These are phyloP conservation scores for Sarcophaga caerulescens DNA, from an alignment of 2,888 invertebrate genomes.

Conservation along the genomic window DNA sequence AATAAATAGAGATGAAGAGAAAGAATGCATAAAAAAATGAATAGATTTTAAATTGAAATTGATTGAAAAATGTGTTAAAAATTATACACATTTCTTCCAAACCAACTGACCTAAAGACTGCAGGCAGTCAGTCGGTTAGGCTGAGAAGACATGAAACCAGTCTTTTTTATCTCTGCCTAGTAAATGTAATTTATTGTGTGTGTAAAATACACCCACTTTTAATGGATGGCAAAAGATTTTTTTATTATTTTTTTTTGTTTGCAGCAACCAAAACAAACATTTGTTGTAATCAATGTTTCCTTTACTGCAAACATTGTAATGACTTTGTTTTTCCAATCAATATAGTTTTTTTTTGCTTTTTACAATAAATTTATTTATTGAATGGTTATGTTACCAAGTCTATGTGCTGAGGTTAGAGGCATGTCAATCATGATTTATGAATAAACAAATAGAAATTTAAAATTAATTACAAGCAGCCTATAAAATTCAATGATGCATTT, in stretches of 20 bases:
- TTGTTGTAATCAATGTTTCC: conserved; percentile 15
- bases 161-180: background rate
- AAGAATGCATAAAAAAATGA: conserved; percentile 40
- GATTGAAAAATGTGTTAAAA: conserved; percentile 39
- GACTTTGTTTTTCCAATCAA: background rate
- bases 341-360: background rate
- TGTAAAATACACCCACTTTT: conserved; percentile 50
- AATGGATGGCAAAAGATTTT: conserved; percentile 25
- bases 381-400: background rate
- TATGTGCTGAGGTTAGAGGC: background rate
- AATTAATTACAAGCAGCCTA: background rate
- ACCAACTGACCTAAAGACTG: conserved; percentile 28
- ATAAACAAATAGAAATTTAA: background rate
- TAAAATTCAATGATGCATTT: too few relatives aligned
- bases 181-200: background rate
- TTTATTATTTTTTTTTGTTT: conserved; percentile 8
- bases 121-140: background rate
- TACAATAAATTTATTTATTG: conserved; percentile 4
- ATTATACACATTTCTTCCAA: conserved; percentile 4
- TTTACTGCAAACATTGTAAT: conserved; percentile 27
- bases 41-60: conserved; percentile 55
- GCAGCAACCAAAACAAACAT: conserved; percentile 20
- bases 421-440: background rate
- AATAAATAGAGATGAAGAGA: background rate
- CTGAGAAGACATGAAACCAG: background rate